Evolutionary conservation across 2,113 vertebrate genomes (phyloP).

Genomic region (Diadophis punctatus): DNA sequence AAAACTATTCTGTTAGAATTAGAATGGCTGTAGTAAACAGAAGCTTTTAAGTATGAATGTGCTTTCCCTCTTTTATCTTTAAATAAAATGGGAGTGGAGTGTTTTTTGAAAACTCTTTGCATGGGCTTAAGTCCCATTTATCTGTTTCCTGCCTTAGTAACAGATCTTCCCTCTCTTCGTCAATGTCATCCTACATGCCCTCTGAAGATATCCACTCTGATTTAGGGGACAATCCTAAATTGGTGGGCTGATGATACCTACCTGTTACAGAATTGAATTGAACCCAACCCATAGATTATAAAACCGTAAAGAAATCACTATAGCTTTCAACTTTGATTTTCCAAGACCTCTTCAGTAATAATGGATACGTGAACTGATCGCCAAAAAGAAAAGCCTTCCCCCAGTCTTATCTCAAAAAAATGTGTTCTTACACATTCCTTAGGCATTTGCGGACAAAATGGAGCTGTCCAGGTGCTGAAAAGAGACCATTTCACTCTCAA

Average conservation of each 20-base stretch:
- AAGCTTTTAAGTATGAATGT: background rate
- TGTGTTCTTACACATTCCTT: background rate
- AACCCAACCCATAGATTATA: background rate
- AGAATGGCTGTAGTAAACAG: background rate
- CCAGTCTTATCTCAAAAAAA: background rate
- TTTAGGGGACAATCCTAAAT: background rate
- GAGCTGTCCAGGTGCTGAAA: slow-evolving; percentile 28
- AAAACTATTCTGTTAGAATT: background rate
- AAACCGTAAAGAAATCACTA: background rate
- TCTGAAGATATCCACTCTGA: background rate
- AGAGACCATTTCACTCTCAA: background rate
- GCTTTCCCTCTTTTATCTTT: background rate
- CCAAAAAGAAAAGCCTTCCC: background rate
- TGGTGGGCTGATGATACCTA: background rate
- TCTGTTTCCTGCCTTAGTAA: background rate
- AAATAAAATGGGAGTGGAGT: background rate
- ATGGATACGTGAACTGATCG: no score
- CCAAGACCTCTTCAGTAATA: background rate
- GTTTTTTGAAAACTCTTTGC: background rate
- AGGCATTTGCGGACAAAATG: background rate
- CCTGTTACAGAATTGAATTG: background rate
- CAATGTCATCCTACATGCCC: background rate
- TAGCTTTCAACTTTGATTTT: background rate
- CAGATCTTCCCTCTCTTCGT: background rate
- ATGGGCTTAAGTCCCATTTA: background rate